Evolutionary conservation across 35 echinoderm and acorn worm species (phyloP).

Genomic region (Lytechinus variegatus): DNA sequence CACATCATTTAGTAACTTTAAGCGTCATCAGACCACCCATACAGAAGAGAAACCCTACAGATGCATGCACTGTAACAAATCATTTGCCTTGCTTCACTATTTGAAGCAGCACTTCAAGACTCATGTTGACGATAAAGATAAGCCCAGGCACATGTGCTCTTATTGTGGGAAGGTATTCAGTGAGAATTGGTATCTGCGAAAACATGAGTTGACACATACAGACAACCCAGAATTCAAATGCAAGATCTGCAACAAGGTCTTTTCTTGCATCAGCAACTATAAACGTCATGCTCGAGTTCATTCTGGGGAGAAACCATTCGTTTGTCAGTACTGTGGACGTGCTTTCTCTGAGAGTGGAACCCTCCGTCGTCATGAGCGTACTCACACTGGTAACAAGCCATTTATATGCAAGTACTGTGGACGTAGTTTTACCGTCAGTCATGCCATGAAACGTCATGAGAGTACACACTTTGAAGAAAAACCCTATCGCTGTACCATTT

Average conservation of each 20-base stretch:
- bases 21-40: slow-evolving; percentile 54
- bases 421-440: slow-evolving; percentile 63
- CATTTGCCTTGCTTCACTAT: slow-evolving; percentile 45
- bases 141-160: slow-evolving; percentile 48
- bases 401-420: slow-evolving; percentile 61
- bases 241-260: slow-evolving; percentile 61
- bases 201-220: slow-evolving; percentile 43
- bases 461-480: slow-evolving; percentile 64
- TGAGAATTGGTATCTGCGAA: slow-evolving; percentile 46
- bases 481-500: slow-evolving; percentile 63
- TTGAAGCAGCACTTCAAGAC: slow-evolving; percentile 55
- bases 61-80: slow-evolving; percentile 40
- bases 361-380: slow-evolving; percentile 58
- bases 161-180: slow-evolving; percentile 55
- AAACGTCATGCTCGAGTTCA: slow-evolving; percentile 59
- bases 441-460: slow-evolving; percentile 68
- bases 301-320: slow-evolving; percentile 70
- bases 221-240: slow-evolving; percentile 55
- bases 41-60: slow-evolving; percentile 53
- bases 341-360: slow-evolving; percentile 63
- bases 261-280: slow-evolving; percentile 57
- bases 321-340: slow-evolving; percentile 72
- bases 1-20: slow-evolving; percentile 27
- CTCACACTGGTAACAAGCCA: slow-evolving; percentile 68
- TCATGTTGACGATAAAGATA: slow-evolving; percentile 47